Base-by-base conservation (phyloP, 2,113 vertebrate species). In the Onychostoma macrolepis region DNA sequence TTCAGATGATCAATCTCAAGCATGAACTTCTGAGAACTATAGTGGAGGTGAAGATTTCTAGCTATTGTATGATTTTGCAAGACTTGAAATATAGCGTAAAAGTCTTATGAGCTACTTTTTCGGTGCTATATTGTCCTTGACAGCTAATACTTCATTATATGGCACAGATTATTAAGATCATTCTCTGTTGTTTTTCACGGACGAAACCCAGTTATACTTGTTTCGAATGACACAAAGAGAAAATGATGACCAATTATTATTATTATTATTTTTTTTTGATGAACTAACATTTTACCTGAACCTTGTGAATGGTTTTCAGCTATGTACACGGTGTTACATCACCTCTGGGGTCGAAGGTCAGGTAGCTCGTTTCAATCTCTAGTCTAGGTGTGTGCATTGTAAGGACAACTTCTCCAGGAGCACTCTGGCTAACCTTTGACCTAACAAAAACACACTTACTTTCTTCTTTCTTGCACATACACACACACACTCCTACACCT, bases 391-490 rank as follows among this genome's bases (percentile, higher is more conserved):
- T 85, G 24, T 87, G 85, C 88, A 84, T 71, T 92, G 89, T 90
- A 92, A 89, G 90, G 80, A 91, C 87, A 91, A 85, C 76, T 87
- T 13, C 8, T 50, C 69, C 79, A 82, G 79, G 38, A 48, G 41
- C 50, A 56, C 30, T 5, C 85, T 77, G 83, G 30, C 77, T 43
- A 21, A 38, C 43, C 84, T 85, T 67, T 85, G 56, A 81, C 80
- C 84, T 82, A 38, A 78, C 84, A 77, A 33, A 76, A 65, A 58
- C 79, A 12, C 58, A 48, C 76, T 72, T 30, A 36, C 50, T 50
- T 53, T 41, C 65, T 17, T 61, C 45, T 50, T 56, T 15, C 45
- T 13, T 36, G 30, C 77, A 85, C 56, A 50, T 75, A 84, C 86
- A 50, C 77, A 85, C 56, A 50, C 77, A 84, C 86, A 79, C 88